These are phyloP conservation scores for Epizoanthus scotinus DNA, from an alignment of 92 coral and sea anemone genomes.

Conservation along the genomic window DNA sequence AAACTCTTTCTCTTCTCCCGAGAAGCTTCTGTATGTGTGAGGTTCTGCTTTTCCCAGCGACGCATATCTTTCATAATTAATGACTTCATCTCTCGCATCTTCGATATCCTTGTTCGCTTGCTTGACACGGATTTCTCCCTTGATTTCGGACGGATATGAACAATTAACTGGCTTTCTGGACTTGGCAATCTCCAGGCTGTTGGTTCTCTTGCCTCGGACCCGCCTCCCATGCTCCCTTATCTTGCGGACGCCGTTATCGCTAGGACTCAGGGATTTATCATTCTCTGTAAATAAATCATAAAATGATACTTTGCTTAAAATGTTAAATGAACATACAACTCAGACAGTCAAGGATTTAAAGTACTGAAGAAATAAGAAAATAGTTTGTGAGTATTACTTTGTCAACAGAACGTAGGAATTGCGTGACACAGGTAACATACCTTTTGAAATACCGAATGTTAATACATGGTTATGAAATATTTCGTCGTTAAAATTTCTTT, in stretches of 20 bases:
- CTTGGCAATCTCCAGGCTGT: conserved; percentile 11
- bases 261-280: conserved; percentile 43
- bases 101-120: conserved; percentile 67
- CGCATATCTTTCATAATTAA: conserved; percentile 93
- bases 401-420: conserved; percentile 1
- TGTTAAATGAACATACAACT: conserved; percentile 93
- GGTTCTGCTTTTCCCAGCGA: conserved; percentile 46
- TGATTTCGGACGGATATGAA: conserved; percentile 78
- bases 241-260: conserved; percentile 44
- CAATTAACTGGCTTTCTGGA: conserved; percentile 37
- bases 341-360: conserved; percentile 12
- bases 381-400: not conserved
- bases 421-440: conserved; percentile 22
- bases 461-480: conserved; percentile 11
- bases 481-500: conserved; percentile 32
- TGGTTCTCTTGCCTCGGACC: conserved; percentile 26
- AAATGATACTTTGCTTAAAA: conserved; percentile 73
- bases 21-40: conserved; percentile 38
- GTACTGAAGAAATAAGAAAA: conserved; percentile 14
- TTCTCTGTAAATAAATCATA: conserved; percentile 63
- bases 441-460: conserved; percentile 8
- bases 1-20: not conserved
- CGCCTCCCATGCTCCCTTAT: not conserved
- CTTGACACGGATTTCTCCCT: conserved; percentile 43
- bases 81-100: conserved; percentile 81